Evolutionary conservation across 2,888 invertebrate species (phyloP).

Genomic region (Callinectes sapidus): DNA sequence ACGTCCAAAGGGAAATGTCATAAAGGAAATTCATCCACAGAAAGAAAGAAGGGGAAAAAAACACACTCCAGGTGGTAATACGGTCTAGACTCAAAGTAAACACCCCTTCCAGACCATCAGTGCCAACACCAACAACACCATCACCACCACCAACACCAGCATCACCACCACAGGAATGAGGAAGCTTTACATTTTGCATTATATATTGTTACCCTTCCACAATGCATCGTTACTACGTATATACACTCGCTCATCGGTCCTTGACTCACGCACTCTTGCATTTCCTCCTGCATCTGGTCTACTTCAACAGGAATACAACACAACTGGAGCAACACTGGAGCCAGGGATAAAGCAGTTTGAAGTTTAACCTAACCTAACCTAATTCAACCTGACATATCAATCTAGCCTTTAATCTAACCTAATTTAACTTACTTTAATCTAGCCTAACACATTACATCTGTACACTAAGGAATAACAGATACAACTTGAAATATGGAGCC

Average conservation of each 20-base stretch:
- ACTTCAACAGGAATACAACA: no score
- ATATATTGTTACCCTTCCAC: background rate
- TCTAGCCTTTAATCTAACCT: no score
- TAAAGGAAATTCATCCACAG: background rate
- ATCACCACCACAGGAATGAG: background rate
- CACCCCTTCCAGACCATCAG: background rate
- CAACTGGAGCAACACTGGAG: no score
- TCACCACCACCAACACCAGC: background rate
- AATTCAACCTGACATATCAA: no score
- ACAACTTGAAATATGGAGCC: no score
- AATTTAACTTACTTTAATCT: no score
- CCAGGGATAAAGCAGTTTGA: no score
- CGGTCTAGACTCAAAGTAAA: background rate
- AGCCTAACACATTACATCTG: no score
- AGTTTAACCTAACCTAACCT: no score
- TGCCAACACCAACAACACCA: background rate
- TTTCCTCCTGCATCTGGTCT: background rate
- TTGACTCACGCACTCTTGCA: background rate
- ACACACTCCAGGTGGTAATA: background rate
- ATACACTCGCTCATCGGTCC: background rate
- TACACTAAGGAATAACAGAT: no score
- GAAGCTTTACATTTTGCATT: background rate
- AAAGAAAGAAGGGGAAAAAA: background rate
- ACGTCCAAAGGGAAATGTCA: no score
- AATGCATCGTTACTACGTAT: background rate